Evolutionary conservation across 1,140 invertebrate genomes (phyloP), one percentile per base, ranked within the genome.

Genomic region (Cheumatopsyche charites): DNA sequence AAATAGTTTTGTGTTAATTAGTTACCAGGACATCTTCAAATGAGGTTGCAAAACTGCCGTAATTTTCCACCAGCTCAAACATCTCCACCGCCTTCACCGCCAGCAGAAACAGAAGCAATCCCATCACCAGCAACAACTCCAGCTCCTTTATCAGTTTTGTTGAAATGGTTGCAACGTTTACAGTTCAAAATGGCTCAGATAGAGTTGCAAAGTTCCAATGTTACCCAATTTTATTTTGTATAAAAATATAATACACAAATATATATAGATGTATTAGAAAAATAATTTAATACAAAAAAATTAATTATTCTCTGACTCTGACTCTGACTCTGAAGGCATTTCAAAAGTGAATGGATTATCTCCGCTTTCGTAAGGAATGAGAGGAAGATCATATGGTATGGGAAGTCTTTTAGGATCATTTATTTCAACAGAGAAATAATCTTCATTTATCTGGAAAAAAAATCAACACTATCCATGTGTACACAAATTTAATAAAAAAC

Each of bases 141-240:
- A 7, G 19, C 55, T 41, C 67, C 76, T 17, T 70, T 70, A 47
- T 76, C 75, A 62, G 73, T 76, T 4, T 85, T 97, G 11, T 81
- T 96, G 0, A 89, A 91, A 73, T 98, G 96, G 92, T 82, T 99
- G 15, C 94, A 97, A 81, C 86, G 95, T 71, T 86, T 98, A 63
- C 94, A 98, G 80, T 98, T 98, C 78, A 98, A 98, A 87, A 97
- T 99, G 90, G 95, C 94, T 0, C 96, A 98, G 85, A 95, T 98
- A 71, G 97, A 99, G 85, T 83, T 98, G 70, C 97, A 99, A 81
- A 97, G 96, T 1, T 96, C 96, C 0, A 93, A 94, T 25, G 83
- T 84, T 70, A 83, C 79, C 78, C 83, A 84, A 36, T 75, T 75
- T 36, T 75, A 75, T 52, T 75, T 75, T 68, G 74, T 75, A 1